These are phyloP conservation scores for Philereme transversata DNA, from an alignment of 2,888 invertebrate species.

Conservation along the genomic window DNA sequence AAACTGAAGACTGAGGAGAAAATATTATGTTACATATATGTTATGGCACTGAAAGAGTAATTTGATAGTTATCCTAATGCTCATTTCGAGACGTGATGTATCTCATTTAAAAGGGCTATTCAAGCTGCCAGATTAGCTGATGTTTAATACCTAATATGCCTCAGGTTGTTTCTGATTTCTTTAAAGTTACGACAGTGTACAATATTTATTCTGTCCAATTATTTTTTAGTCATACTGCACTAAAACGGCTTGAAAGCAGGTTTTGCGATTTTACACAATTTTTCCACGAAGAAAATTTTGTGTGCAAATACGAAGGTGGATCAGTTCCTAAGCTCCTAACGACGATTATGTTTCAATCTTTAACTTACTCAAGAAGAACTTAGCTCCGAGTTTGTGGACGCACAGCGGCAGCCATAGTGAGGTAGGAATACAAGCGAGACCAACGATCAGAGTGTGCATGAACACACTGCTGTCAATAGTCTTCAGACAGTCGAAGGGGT, in stretches of 20 bases:
- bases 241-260: neutral
- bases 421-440: conserved; percentile 91
- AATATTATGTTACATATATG: neutral
- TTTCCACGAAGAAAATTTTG: neutral
- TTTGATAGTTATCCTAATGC: no score
- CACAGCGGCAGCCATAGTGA: conserved; percentile 91
- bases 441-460: conserved; percentile 90
- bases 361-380: conserved; percentile 90
- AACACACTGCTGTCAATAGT: conserved; percentile 88
- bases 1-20: conserved; percentile 88
- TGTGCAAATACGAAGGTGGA: no score
- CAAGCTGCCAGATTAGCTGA: no score
- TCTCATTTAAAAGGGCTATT: no score
- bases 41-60: no score
- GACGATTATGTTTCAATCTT: neutral
- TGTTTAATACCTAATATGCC: no score
- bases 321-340: no score
- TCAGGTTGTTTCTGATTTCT: no score
- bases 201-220: no score
- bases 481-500: conserved; percentile 85
- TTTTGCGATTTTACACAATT: neutral
- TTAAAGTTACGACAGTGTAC: no score
- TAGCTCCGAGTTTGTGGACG: conserved; percentile 91
- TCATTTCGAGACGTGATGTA: no score
- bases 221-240: no score